Evolutionary conservation across 1,140 invertebrate species (phyloP), one percentile per base, ranked within the genome.

Genomic region (Lucilia cuprina): DNA sequence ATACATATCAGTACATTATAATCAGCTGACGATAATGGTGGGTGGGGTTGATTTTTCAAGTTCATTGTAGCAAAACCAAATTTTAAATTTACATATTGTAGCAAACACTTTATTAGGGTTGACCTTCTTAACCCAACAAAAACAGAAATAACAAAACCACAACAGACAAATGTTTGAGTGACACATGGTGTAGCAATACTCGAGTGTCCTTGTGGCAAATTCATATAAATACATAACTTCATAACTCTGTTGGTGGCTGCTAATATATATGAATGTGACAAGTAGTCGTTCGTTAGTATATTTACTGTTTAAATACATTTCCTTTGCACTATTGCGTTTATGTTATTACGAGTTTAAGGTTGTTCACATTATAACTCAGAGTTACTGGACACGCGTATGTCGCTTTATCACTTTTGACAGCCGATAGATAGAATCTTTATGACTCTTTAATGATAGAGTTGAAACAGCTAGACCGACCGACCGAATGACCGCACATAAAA

Each of bases 361-460:
- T 74, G n/a, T 19, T 25, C 74, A 75, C 10, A 34, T 25, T 30
- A 14, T 34, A 25, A 75, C 13, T 25, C 21, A 75, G 9, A 0
- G 30, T 10, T 14, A 25, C 10, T 82, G 82, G 60, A 41, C 82
- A 83, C 82, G 82, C 50, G 82, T 83, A 60, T 83, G 50, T 60
- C 82, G 25, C 19, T 83, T 55, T 60, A 60, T 60, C 50, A 34
- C 82, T 83, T 30, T 82, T 55, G 50, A 17, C 19, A 19, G 50
- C 49, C 30, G 82, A 83, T 83, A 83, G 82, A 49, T 83, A 83
- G 82, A 49, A 83, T 83, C 82, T 83, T 83, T 83, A 83, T 70
- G 82, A 83, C 82, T 70, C 14, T 25, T 70, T 83, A 83, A 83
- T 83, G 34, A 60, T 83, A 65, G 82, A 83, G 21, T 83, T 70